Percentiles rank a stretch among this genome's conserved stretches.
These are phyloP conservation scores for Sussaba pulchella DNA, from an alignment of 2,888 invertebrate genomes.

Conservation along the genomic window DNA sequence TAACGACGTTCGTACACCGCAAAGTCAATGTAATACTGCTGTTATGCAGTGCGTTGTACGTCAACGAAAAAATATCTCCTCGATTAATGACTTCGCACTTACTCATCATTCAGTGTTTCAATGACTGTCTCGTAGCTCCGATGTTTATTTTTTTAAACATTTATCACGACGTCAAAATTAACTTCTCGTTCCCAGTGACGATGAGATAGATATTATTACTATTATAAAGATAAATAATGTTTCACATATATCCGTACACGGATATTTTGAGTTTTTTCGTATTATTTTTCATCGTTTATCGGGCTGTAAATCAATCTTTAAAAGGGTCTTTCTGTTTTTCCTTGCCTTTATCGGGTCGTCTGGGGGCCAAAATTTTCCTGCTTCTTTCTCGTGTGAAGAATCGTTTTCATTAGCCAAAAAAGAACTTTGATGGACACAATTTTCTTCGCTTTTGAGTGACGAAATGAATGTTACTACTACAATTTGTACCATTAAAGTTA, in stretches of 20 bases:
- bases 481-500: too few species aligned
- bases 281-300: not conserved
- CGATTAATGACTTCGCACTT: not conserved
- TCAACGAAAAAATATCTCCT: too few species aligned
- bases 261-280: not conserved
- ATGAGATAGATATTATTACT: constrained; percentile 2
- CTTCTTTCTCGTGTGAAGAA: too few species aligned
- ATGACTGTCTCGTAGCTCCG: constrained; percentile 1
- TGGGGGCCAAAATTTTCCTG: too few species aligned
- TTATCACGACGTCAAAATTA: constrained; percentile 4
- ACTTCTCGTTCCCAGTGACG: not conserved
- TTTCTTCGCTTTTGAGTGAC: too few species aligned
- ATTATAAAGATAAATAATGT: not conserved
- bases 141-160: not conserved
- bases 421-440: too few species aligned
- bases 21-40: constrained; percentile 28
- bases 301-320: not conserved
- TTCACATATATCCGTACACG: not conserved
- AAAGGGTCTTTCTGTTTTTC: too few species aligned
- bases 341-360: too few species aligned
- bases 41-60: not conserved
- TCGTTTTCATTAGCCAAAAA: too few species aligned
- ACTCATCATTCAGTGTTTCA: not conserved
- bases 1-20: constrained; percentile 18
- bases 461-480: too few species aligned